These are phyloP conservation scores for Melanchra persicariae DNA, from an alignment of 2,888 invertebrate species.

Conservation along the genomic window DNA sequence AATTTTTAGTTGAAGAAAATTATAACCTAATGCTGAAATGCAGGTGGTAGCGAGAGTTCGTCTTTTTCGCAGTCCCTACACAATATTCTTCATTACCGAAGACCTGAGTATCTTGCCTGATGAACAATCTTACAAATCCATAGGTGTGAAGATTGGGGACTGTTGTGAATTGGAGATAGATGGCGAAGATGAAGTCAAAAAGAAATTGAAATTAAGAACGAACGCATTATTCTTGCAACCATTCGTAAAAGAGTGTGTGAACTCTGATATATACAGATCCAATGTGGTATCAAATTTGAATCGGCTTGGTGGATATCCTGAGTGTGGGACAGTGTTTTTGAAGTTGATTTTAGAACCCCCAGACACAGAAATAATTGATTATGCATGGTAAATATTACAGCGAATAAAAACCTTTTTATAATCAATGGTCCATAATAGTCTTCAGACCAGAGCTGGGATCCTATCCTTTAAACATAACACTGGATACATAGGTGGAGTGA, in stretches of 20 bases:
- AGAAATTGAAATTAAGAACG: constrained; percentile 72
- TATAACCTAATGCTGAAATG: constrained; percentile 81
- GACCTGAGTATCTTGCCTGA: constrained; percentile 76
- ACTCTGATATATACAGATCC: constrained; percentile 78
- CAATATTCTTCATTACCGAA: constrained; percentile 79
- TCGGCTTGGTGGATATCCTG: constrained; percentile 71
- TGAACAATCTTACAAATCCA: constrained; percentile 72
- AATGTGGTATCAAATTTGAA: constrained; percentile 79
- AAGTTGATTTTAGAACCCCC: constrained; percentile 91
- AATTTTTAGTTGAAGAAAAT: constrained; percentile 15
- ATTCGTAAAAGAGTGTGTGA: constrained; percentile 81
- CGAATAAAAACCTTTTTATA: neutral
- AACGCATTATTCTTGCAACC: constrained; percentile 81
- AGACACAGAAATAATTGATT: constrained; percentile 92
- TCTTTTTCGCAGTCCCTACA: constrained; percentile 79
- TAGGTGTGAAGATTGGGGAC: constrained; percentile 76
- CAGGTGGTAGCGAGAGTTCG: constrained; percentile 79
- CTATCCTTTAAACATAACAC: no score
- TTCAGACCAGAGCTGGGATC: neutral
- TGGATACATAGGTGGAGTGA: no score
- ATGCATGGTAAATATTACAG: constrained; percentile 90
- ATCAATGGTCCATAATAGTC: neutral
- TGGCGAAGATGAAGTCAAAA: constrained; percentile 60
- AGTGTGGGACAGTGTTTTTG: constrained; percentile 76
- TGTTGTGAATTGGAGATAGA: constrained; percentile 69